Base-by-base conservation (phyloP, 1,140 invertebrate species). In the Sminthurinus signatus region DNA sequence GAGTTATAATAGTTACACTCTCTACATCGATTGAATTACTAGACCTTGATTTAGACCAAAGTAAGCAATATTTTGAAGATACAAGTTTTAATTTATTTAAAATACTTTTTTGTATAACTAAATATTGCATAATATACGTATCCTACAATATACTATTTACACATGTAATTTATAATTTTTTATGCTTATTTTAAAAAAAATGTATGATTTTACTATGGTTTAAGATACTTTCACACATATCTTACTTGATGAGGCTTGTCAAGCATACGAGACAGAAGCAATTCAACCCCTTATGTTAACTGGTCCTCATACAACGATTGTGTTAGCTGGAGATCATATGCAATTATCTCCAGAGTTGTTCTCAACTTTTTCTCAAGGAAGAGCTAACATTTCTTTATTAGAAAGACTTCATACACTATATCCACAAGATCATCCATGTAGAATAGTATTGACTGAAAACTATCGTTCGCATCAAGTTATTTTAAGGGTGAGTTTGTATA, bases 161-260 rank as follows among this genome's bases (percentile, higher is more conserved):
- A n/a, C n/a, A n/a, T n/a, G n/a, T n/a, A n/a, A n/a, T n/a, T n/a
- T n/a, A n/a, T n/a, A n/a, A n/a, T n/a, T n/a, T n/a, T n/a, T n/a
- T n/a, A n/a, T n/a, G n/a, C n/a, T n/a, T n/a, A n/a, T n/a, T n/a
- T n/a, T n/a, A n/a, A n/a, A n/a, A n/a, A n/a, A n/a, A n/a, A n/a
- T n/a, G n/a, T n/a, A n/a, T n/a, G n/a, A n/a, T n/a, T n/a, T n/a
- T n/a, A n/a, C n/a, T n/a, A n/a, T 48, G 10, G 19, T 21, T 71
- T 1, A 76, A 77, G 86, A 86, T 12, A 82, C 83, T 64, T 92
- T 91, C 70, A 89, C 86, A 0, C 90, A 94, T 74, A 91, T 94
- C 62, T 80, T 94, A 10, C 81, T 94, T 39, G 91, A 94, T 78
- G 91, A 93, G 78, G 90, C 90, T 1, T 90, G 89, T 0, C 90